Base-by-base conservation (phyloP, 2,113 vertebrate genomes). In the Cheilinus undulatus region DNA sequence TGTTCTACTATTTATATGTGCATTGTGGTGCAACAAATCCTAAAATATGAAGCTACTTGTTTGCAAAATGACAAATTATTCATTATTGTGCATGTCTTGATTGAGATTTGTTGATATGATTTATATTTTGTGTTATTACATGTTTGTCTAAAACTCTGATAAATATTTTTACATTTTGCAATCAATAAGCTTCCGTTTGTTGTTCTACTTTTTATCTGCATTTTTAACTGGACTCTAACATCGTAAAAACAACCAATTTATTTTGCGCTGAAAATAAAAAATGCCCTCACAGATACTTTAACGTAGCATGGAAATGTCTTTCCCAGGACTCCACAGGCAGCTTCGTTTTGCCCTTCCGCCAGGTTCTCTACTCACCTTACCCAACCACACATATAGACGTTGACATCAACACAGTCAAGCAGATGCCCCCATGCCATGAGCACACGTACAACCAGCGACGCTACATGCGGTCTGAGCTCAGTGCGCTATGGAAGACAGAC, bases 391-490 rank as follows among this genome's bases (percentile, higher is more conserved):
- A 99, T 86, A 98, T 99, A 40, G 98, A 99, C 24, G 96, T 99
- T 36, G 98, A 99, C 87, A 95, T 98, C 86, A 97, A 98, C 71
- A 97, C 97, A 0, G 97, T 99, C 54, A 98, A 97, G 86, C 98
- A 99, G 93, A 99, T 99, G 97, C 95, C 97, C 0, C 98, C 97
- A 0, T 98, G 97, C 87, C 97, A 99, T 0, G 98, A 99, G 15
- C 98, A 99, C 85, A 96, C 93, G 14, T 98, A 97, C 82, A 97
- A 96, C 88, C 98, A 99, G 76, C 93, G 96, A 3, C 93, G 95
- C 62, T 99, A 99, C 61, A 98, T 99, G 96, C 93, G 94, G 0
- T 95, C 95, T 0, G 97, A 99, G 88, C 94, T 99, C 43, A 94
- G 93, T 14, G 92, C 95, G 0, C 95, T 98, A 32, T 98, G 97